Evolutionary conservation across 92 coral and sea anemone genomes (phyloP), one percentile per base, ranked within the genome.

Genomic region (Porites lobata): DNA sequence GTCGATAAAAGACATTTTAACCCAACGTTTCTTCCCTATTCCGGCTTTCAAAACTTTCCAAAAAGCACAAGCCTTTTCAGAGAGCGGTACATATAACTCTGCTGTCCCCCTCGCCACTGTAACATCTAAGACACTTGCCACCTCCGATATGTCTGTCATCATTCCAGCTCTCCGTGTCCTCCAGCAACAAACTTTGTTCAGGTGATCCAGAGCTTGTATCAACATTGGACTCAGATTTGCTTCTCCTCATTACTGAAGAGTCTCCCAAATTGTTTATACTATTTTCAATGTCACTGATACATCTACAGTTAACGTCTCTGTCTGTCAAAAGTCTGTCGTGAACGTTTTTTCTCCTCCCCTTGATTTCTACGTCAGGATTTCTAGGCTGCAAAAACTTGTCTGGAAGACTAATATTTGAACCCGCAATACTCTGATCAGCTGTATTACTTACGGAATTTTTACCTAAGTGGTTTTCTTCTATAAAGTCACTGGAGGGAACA

Each of bases 1-100:
- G 47, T 38, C 47, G 47, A 38, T 38, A 38, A 38, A 38, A 38
- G 47, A 38, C 4, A 38, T 38, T 38, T 38, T 38, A 38, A 38
- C 43, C 43, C 43, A 32, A 32, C 43, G 14, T 56, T 56, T 56
- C 61, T 9, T 56, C 61, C 61, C 12, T 8, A 8, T 10, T 9
- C 61, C 18, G 77, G 19, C 19, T 53, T 21, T 8, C 8, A 29
- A 13, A 9, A 1, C 24, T 21, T 65, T 0, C 17, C 13, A 4
- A 0, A 17, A 52, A 1, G 65, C 61, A 79, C 26, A 3, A 52
- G 73, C 50, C 26, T 19, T 3, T 50, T 83, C 70, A 83, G 11
- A 71, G 76, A 7, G 87, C 78, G n/a, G 87, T 83, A 52, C 87
- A 83, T 58, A 83, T 19, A 7, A 59, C 50, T 38, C 79, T 59